These are phyloP conservation scores for Lutjanus argentimaculatus DNA, from an alignment of 2,797 vertebrate species.

Conservation along the genomic window DNA sequence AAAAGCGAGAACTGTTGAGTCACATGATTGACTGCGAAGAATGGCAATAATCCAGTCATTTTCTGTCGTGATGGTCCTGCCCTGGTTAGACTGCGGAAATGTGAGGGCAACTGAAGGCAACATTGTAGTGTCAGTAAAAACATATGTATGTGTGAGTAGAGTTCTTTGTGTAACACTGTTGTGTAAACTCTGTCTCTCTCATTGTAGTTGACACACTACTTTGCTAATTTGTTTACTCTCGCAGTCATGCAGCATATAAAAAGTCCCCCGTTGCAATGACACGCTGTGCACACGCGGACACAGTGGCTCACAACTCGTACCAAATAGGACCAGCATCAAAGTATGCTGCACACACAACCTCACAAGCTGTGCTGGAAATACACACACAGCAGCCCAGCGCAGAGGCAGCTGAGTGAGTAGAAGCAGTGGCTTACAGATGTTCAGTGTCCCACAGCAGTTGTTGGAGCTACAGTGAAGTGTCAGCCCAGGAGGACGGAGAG, in stretches of 20 bases:
- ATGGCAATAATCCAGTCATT: conserved; percentile 41
- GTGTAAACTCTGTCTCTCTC: conserved; percentile 14
- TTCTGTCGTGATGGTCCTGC: conserved; percentile 28
- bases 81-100: conserved; percentile 17
- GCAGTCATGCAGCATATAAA: conserved; percentile 23
- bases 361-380: conserved; percentile 58
- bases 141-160: not conserved
- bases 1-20: conserved; percentile 88
- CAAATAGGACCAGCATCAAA: conserved; percentile 63
- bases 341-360: conserved; percentile 45
- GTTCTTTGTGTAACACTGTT: conserved; percentile 12
- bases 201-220: conserved; percentile 24
- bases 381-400: conserved; percentile 53
- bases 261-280: conserved; percentile 30
- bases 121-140: not conserved
- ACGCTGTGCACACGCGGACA: conserved; percentile 21
- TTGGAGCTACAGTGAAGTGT: conserved; percentile 80
- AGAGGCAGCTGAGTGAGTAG: conserved; percentile 63
- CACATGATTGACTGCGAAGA: conserved; percentile 86
- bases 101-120: conserved; percentile 33
- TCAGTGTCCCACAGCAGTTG: conserved; percentile 83
- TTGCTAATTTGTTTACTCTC: conserved; percentile 50
- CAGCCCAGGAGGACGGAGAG: conserved; percentile 74
- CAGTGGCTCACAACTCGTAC: conserved; percentile 46
- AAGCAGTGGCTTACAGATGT: conserved; percentile 83